These are phyloP conservation scores for Nemapogon koenigi DNA, from an alignment of 2,888 invertebrate species.

Conservation along the genomic window DNA sequence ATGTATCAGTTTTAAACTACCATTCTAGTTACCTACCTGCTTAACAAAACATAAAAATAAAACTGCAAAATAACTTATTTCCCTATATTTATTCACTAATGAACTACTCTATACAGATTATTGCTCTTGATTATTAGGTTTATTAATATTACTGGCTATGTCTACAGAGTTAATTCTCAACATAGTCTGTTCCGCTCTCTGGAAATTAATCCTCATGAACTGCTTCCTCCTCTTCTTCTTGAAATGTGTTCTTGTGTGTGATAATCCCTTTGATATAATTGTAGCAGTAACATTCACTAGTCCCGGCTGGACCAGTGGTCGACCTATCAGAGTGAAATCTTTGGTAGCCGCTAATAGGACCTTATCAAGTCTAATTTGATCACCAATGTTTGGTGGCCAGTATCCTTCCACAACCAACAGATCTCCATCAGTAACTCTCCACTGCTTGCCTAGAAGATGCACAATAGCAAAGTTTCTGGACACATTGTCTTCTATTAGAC, in stretches of 20 bases:
- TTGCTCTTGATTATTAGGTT: slow-evolving; percentile 36
- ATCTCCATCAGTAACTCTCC: slow-evolving; percentile 86
- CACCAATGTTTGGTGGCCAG: slow-evolving; percentile 84
- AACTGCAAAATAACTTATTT: slow-evolving; percentile 4
- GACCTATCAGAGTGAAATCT: slow-evolving; percentile 83
- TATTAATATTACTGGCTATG: slow-evolving; percentile 62
- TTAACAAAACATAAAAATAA: slow-evolving; percentile 15
- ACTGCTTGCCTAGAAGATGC: slow-evolving; percentile 82
- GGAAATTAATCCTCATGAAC: slow-evolving; percentile 75
- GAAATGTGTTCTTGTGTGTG: slow-evolving; percentile 80
- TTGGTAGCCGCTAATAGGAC: slow-evolving; percentile 78
- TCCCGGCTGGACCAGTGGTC: slow-evolving; percentile 77
- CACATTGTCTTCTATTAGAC: slow-evolving; percentile 59
- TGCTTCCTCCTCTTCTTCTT: slow-evolving; percentile 80
- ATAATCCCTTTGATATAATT: slow-evolving; percentile 82
- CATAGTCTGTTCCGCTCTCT: slow-evolving; percentile 73
- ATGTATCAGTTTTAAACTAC: too few relatives aligned
- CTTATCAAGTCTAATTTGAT: slow-evolving; percentile 82
- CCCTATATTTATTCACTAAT: slow-evolving; percentile 8
- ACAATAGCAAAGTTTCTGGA: slow-evolving; percentile 83
- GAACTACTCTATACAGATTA: slow-evolving; percentile 1
- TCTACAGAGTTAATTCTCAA: slow-evolving; percentile 78
- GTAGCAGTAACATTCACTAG: slow-evolving; percentile 80
- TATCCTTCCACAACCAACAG: slow-evolving; percentile 81
- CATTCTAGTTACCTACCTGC: slow-evolving; percentile 7